Conservation (phyloP, 2,888 invertebrate genomes). For the Monoplex corrugatus region DNA sequence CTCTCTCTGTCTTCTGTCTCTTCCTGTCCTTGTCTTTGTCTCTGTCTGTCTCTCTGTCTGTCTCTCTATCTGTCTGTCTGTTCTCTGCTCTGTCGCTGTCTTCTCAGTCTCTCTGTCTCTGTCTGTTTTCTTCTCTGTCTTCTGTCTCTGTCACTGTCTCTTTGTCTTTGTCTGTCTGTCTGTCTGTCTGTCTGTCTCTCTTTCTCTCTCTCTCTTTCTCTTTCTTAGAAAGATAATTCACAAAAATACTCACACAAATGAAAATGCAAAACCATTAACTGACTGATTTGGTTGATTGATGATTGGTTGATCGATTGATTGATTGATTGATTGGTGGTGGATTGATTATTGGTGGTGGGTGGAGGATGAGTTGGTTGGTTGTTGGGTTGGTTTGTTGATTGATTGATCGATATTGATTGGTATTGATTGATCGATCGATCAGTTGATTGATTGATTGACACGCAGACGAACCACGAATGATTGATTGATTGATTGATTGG, state of each 20-base stretch:
- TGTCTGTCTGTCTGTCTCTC: not conserved
- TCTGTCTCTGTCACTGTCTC: not conserved
- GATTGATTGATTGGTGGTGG: too few relatives aligned
- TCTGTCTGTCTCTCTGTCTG: conserved; percentile 20
- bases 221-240: not conserved
- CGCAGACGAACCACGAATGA: too few relatives aligned
- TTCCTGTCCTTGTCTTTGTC: not conserved
- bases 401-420: too few relatives aligned
- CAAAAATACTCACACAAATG: too few relatives aligned
- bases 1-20: not conserved
- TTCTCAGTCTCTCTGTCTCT: not conserved
- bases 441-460: too few relatives aligned
- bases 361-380: too few relatives aligned
- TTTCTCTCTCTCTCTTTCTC: not conserved
- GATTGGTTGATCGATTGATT: not conserved
- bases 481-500: not conserved
- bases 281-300: not conserved
- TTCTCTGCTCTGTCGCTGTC: not conserved
- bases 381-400: too few relatives aligned
- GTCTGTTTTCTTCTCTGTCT: not conserved
- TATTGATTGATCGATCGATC: not conserved
- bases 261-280: too few relatives aligned
- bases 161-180: not conserved
- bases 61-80: not conserved
- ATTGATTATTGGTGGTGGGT: too few relatives aligned